Percentiles rank a stretch among this genome's conserved stretches.
phyloP scores from a whole-genome alignment of 2,113 vertebrate genomes.

The Oreocharis arfaki region DNA sequence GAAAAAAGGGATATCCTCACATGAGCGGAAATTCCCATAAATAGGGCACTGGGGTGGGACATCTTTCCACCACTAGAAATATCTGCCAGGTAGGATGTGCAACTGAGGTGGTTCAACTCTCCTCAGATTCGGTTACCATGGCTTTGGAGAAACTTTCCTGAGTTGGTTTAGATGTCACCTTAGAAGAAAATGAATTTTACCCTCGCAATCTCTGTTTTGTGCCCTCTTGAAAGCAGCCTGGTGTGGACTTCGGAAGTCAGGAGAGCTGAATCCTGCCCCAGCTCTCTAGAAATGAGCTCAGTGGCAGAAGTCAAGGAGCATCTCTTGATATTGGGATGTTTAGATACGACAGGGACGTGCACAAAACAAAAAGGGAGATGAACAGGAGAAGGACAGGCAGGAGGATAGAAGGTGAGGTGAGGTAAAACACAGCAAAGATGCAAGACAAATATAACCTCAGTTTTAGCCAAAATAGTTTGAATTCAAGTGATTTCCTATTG shows the following conservation, averaged over 20 bases:
- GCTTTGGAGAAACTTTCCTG: background rate
- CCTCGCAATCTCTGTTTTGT: background rate
- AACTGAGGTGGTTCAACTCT: background rate
- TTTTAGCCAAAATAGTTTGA: background rate
- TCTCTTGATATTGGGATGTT: background rate
- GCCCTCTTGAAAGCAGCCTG: background rate
- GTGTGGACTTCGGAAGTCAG: background rate
- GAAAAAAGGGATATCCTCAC: background rate
- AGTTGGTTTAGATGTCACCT: background rate
- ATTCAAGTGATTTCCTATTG: background rate
- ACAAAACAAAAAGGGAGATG: background rate
- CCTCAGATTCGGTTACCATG: background rate
- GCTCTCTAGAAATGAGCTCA: background rate
- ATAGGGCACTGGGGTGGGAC: fast-evolving
- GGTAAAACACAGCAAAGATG: background rate
- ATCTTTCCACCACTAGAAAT: background rate
- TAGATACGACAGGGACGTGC: background rate
- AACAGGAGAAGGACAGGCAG: background rate
- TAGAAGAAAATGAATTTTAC: background rate
- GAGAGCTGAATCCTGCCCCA: background rate
- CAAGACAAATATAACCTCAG: background rate
- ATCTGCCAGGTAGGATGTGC: background rate
- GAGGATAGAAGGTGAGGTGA: background rate
- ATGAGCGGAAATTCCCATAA: background rate
- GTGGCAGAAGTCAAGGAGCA: background rate